phyloP scores from a whole-genome alignment of 1,140 invertebrate genomes.

The Bombus pyrosoma region DNA sequence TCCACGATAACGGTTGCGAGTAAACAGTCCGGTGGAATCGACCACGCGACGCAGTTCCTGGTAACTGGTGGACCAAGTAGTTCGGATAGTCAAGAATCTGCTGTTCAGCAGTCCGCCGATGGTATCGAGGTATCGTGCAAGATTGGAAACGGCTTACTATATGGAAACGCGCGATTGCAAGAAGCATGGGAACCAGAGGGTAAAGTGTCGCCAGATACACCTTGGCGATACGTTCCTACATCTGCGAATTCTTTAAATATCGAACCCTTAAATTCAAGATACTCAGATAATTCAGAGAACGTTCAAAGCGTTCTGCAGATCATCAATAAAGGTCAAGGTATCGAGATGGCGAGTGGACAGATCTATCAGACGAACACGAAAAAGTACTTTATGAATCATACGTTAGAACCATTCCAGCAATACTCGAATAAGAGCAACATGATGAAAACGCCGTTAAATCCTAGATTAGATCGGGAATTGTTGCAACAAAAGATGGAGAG shows the following conservation, averaged over 20 bases:
- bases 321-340: slow-evolving; percentile 79
- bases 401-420: slow-evolving; percentile 76
- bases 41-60: slow-evolving; percentile 71
- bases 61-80: slow-evolving; percentile 65
- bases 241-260: slow-evolving; percentile 72
- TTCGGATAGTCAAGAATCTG: slow-evolving; percentile 72
- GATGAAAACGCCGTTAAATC: slow-evolving; percentile 66
- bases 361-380: slow-evolving; percentile 76
- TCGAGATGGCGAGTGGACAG: slow-evolving; percentile 77
- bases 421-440: slow-evolving; percentile 73
- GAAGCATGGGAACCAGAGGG: slow-evolving; percentile 81
- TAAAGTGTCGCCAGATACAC: slow-evolving; percentile 79
- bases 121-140: slow-evolving; percentile 71
- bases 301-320: slow-evolving; percentile 79
- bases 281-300: slow-evolving; percentile 71
- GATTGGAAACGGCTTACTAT: slow-evolving; percentile 79
- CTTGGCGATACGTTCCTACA: slow-evolving; percentile 79
- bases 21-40: slow-evolving; percentile 69
- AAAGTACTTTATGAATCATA: slow-evolving; percentile 81
- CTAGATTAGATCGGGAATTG: slow-evolving; percentile 72
- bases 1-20: slow-evolving; percentile 57
- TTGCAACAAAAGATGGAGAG: slow-evolving; percentile 76
- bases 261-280: slow-evolving; percentile 69
- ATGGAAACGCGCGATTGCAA: slow-evolving; percentile 79
- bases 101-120: slow-evolving; percentile 66